phyloP scores from a whole-genome alignment of 2,797 vertebrate genomes.

The Heterohyrax brucei region DNA sequence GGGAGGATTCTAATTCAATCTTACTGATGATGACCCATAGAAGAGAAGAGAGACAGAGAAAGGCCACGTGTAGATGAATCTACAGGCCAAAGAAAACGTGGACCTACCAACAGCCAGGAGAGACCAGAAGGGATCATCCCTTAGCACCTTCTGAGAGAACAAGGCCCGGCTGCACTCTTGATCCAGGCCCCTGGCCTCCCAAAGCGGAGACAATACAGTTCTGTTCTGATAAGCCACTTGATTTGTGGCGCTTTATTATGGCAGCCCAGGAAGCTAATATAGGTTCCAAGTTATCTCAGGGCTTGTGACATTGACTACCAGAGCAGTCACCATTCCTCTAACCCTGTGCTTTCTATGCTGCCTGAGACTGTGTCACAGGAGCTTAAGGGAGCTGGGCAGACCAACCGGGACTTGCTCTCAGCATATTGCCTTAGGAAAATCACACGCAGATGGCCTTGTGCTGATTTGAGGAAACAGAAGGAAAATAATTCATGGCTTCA shows the following conservation, averaged over 20 bases:
- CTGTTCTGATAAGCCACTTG: background rate
- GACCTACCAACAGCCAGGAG: background rate
- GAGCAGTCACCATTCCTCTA: background rate
- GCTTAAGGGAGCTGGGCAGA: background rate
- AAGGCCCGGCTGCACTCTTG: background rate
- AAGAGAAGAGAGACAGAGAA: background rate
- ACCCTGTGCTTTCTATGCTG: background rate
- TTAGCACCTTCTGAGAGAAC: background rate
- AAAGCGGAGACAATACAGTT: background rate
- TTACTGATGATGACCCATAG: background rate
- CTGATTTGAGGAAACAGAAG: conserved; percentile 85
- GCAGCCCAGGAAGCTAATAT: background rate
- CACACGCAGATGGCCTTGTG: conserved; percentile 79
- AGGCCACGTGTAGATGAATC: background rate
- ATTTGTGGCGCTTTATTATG: background rate
- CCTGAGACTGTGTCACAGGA: background rate
- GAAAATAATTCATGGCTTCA: conserved; percentile 86
- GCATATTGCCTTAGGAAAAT: conserved; percentile 75
- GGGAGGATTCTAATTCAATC: background rate
- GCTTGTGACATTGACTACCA: background rate
- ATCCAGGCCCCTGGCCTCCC: background rate
- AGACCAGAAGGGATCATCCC: background rate
- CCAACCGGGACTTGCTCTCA: conserved; percentile 54
- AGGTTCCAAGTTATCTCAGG: background rate
- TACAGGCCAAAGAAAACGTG: background rate